Percentiles rank a stretch among this genome's conserved stretches.
phyloP scores from a whole-genome alignment of 2,113 vertebrate genomes.

The Talpa occidentalis region DNA sequence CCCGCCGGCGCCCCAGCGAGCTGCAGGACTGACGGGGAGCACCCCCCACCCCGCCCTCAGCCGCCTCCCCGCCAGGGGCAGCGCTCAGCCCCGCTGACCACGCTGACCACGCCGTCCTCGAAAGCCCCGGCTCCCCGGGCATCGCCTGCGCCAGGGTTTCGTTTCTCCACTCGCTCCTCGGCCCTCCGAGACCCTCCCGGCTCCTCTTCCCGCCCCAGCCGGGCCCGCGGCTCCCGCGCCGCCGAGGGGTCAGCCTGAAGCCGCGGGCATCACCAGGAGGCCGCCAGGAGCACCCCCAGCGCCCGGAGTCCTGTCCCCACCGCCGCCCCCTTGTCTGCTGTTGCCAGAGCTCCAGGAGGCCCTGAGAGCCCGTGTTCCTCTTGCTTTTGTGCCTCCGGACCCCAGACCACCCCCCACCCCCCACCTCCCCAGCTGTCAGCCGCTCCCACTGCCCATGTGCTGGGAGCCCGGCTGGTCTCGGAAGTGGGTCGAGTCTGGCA shows the following conservation, averaged over 20 bases:
- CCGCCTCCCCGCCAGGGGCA: neutral
- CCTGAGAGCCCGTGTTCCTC: neutral
- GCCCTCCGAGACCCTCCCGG: neutral
- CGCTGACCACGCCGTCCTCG: neutral
- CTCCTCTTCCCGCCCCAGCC: neutral
- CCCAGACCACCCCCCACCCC: neutral
- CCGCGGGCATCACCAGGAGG: neutral
- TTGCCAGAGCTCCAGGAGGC: neutral
- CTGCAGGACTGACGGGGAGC: no score
- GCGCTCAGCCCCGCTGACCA: neutral
- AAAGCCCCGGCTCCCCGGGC: neutral
- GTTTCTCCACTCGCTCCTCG: neutral
- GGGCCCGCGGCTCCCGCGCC: no score
- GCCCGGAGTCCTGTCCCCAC: neutral
- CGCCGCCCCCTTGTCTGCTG: no score
- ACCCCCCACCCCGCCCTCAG: neutral
- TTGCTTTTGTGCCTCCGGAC: neutral
- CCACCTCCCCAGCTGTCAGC: neutral
- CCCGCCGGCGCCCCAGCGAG: neutral
- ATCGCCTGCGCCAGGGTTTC: neutral
- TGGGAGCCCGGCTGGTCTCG: neutral
- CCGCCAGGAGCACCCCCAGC: neutral
- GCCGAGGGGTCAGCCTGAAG: neutral
- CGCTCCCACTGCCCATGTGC: rapidly evolving
- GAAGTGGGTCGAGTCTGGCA: no score